Evolutionary conservation across 1,140 invertebrate genomes (phyloP), one percentile per base, ranked within the genome.

Genomic region (Oedothorax gibbosus): DNA sequence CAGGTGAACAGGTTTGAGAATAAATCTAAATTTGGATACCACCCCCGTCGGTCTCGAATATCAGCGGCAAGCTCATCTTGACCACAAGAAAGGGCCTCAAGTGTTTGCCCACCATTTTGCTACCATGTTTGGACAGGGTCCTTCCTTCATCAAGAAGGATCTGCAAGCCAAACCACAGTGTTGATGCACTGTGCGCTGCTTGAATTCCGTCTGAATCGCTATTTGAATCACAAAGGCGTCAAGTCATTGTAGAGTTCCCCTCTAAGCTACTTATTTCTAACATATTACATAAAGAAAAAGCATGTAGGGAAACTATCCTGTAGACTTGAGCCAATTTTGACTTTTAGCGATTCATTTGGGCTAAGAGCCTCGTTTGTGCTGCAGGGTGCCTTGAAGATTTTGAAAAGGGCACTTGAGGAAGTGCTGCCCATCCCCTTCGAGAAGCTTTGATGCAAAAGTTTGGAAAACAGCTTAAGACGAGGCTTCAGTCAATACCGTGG

Each of bases 51-150:
- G 5, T n/a, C 35, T 35, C 35, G 35, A 35, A 35, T 35, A 35
- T 35, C 35, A 35, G 35, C 35, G 5, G 1, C 35, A 35, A 35
- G 35, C 35, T 35, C 35, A 35, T 35, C 35, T 35, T 35, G 35
- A 35, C 35, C 35, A 35, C 35, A 1, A 35, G 35, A 35, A 35
- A 35, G 35, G 35, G 20, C 12, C 54, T 7, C 57, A 65, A 77
- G 75, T 65, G 60, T 77, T 64, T 77, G 49, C 49, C 21, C 54
- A 51, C 49, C 75, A 77, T 77, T 65, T 77, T 35, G 60, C 75
- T 64, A n/a, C 75, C 60, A 18, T 77, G 60, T 77, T 77, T 77
- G 49, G 49, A 65, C 60, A 77, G 49, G 65, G 57, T 20, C 50
- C 7, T 62, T 60, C 62, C 21, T 57, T 18, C 49, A 75, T 5